Evolutionary conservation across 2,113 vertebrate genomes (phyloP).

Genomic region (Callithrix jacchus): DNA sequence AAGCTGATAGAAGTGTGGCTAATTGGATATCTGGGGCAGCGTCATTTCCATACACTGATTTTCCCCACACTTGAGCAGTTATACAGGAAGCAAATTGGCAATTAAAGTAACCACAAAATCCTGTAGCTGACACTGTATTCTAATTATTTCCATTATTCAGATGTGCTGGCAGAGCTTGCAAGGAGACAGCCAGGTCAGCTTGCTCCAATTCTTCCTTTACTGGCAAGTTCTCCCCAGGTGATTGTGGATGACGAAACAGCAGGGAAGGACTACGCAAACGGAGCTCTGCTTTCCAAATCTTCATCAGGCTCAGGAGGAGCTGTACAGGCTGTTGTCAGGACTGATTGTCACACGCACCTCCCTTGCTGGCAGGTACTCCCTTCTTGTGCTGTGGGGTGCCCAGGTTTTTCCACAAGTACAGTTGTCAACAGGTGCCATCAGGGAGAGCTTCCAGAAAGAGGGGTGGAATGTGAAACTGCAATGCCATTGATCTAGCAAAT

Average conservation of each 20-base stretch:
- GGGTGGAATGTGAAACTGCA: neutral
- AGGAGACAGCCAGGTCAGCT: neutral
- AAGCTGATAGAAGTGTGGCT: neutral
- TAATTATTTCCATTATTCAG: neutral
- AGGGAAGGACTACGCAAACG: fast-evolving
- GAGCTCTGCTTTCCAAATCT: neutral
- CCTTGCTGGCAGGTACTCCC: neutral
- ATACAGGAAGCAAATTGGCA: neutral
- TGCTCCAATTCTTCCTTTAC: neutral
- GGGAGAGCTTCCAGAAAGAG: conserved; percentile 34
- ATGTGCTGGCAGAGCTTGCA: neutral
- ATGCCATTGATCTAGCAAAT: neutral
- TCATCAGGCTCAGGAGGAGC: neutral
- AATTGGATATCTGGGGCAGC: neutral
- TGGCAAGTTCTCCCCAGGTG: neutral
- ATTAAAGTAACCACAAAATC: neutral
- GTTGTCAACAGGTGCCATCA: neutral
- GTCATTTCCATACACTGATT: neutral
- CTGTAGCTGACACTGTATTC: neutral
- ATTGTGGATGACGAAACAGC: neutral
- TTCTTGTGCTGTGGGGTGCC: neutral
- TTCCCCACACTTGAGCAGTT: neutral
- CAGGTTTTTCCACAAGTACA: neutral
- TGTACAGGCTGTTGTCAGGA: neutral
- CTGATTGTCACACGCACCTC: neutral